Conservation (phyloP, 2,113 vertebrate genomes). For the Epinephelus fuscoguttatus region DNA sequence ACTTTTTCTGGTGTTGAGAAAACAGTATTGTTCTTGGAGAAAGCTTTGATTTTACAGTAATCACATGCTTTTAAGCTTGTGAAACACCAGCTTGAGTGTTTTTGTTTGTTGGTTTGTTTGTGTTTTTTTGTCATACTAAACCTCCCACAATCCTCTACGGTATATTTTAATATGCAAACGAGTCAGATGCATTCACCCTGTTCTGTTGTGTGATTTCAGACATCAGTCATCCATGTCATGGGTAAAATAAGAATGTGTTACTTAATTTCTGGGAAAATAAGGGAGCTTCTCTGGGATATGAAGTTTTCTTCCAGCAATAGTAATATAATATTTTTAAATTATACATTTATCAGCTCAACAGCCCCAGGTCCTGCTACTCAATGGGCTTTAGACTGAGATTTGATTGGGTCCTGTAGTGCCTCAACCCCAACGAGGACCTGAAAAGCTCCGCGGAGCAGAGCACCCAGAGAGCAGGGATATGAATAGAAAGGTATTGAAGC, state of each 20-base stretch:
- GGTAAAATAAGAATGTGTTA: conserved; percentile 24
- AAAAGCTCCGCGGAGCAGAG: conserved; percentile 53
- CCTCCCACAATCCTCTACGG: neutral
- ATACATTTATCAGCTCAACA: conserved; percentile 43
- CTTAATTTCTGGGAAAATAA: conserved; percentile 29
- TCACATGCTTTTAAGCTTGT: conserved; percentile 42
- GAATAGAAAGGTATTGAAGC: conserved; percentile 65
- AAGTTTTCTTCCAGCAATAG: conserved; percentile 14
- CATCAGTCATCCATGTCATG: conserved; percentile 41
- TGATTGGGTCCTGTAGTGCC: conserved; percentile 58
- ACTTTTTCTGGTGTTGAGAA: neutral
- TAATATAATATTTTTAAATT: conserved; percentile 35
- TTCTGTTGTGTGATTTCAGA: conserved; percentile 32
- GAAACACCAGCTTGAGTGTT: conserved; percentile 5
- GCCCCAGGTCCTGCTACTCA: conserved; percentile 34
- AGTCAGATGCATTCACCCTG: conserved; percentile 40
- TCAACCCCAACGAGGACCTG: conserved; percentile 43
- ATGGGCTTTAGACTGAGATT: conserved; percentile 51
- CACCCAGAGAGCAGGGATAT: conserved; percentile 44
- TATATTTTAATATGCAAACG: conserved; percentile 33
- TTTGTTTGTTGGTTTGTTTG: no score
- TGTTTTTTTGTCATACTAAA: neutral
- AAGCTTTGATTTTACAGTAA: conserved; percentile 42
- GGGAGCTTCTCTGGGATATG: conserved; percentile 9
- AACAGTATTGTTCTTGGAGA: conserved; percentile 5